Evolutionary conservation across 2,888 invertebrate genomes (phyloP), one percentile per base, ranked within the genome.

Genomic region (Sympetrum striolatum): DNA sequence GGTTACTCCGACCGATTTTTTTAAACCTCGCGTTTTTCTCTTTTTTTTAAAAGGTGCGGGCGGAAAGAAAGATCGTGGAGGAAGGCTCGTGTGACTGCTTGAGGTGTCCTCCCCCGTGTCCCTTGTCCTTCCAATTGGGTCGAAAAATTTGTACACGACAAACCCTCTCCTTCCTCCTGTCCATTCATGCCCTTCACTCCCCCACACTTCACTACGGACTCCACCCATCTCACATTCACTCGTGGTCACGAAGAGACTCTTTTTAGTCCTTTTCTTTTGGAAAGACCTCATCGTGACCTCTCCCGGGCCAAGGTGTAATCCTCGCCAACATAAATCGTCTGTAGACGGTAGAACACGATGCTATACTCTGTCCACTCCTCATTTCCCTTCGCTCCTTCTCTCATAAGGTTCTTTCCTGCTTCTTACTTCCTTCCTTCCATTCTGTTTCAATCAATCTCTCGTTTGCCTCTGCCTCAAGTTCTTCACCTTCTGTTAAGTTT

Each of bases 321-420:
- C 86, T 64, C 39, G 37, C 37, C 6, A 58, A 86, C 86, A 86
- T 86, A 86, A 86, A 86, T 86, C 86, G 22, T 86, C 60, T 64
- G 10, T 22, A 2, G 86, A 60, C 64, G 60, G 86, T 86, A 86
- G 86, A 86, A 86, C 64, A 86, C 86, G 86, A 35, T 35, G 60
- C 35, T 58, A 5, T 15, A 31, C 82, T 58, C 35, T 10, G 15
- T 81, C 81, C 14, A 3, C 39, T 15, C 8, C n/a, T 18, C 5
- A 39, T 39, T 14, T 80, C 37, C 1, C n/a, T 44, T 44, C n/a
- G 5, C 81, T 81, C 2, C 31, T 12, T 81, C 48, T 37, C 37
- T 15, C 80, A 22, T 22, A 31, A 35, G 35, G 22, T 0, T 80
- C 22, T 80, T 15, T 31, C 80, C 35, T 4, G 22, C 15, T 37